These are phyloP conservation scores for Brachionus rubens DNA, from an alignment of 1,140 invertebrate species.

Conservation along the genomic window DNA sequence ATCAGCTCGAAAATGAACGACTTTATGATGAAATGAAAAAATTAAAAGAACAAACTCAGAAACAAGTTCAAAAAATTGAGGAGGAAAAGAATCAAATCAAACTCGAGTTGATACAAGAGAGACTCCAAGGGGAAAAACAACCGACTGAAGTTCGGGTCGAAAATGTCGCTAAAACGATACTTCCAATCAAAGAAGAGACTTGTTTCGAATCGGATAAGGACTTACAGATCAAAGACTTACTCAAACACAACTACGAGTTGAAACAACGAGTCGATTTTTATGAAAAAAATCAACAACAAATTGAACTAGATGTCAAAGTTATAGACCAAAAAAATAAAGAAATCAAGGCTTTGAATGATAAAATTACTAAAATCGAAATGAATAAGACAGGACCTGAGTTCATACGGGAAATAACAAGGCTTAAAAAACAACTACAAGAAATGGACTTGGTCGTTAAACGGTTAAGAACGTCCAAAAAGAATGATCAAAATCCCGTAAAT, in stretches of 20 bases:
- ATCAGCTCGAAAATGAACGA: slow-evolving; percentile 9
- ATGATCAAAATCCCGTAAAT: background rate
- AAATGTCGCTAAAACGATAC: background rate
- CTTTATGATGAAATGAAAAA: slow-evolving; percentile 17
- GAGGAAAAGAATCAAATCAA: slow-evolving; percentile 15
- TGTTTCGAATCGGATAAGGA: background rate
- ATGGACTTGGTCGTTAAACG: background rate
- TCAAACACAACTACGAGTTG: background rate
- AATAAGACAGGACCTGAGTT: background rate
- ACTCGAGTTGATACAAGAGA: background rate
- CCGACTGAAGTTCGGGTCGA: background rate
- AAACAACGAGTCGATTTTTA: slow-evolving; percentile 1
- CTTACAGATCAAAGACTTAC: background rate
- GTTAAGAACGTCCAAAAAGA: background rate
- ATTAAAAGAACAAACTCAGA: background rate
- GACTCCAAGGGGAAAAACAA: background rate
- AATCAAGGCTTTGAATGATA: slow-evolving; percentile 22
- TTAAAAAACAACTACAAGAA: slow-evolving; percentile 33
- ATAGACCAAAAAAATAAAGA: slow-evolving; percentile 21
- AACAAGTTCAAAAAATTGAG: background rate
- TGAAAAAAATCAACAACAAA: slow-evolving; percentile 36
- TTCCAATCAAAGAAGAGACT: background rate
- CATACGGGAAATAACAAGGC: background rate
- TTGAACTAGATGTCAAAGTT: slow-evolving; percentile 20
- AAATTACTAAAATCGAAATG: background rate